Evolutionary conservation across 2,113 vertebrate genomes (phyloP), one percentile per base, ranked within the genome.

Genomic region (Melospiza georgiana): DNA sequence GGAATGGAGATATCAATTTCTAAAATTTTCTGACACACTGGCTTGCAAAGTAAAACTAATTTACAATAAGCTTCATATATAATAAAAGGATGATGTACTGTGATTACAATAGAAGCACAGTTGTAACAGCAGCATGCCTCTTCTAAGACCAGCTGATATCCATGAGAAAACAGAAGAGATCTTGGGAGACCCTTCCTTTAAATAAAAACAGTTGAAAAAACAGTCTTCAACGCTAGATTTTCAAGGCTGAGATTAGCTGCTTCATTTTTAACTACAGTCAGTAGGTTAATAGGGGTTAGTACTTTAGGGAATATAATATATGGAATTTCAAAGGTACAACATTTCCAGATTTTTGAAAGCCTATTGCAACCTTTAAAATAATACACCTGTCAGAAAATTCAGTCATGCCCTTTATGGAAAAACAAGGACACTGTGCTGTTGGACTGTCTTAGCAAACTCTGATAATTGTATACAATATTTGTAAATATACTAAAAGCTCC

Each of bases 401-500:
- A 12, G 15, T 78, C 21, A 35, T 57, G 14, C 1, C 9, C 27
- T 66, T 66, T 37, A 30, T 5, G 49, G 55, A n/a, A 74, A 48
- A 63, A 71, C 11, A 78, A 44, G 11, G 41, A 28, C 20, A 73
- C 5, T 10, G 15, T 66, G 13, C 3, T 62, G 13, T 30, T 43
- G 35, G 22, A 28, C 43, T 82, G 24, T n/a, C 33, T 39, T 44
- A 35, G 11, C 12, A 66, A 78, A 48, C 7, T 4, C 20, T 51
- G 19, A 33, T 18, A 84, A 46, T 4, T 0, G 0, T 15, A 51
- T 14, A 37, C 18, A 65, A 61, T 15, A 14, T 46, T 65, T 44
- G 24, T 51, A 65, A 77, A 59, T 5, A 24, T 28, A 52, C 11
- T 35, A 25, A 61, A 85, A 85, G 12, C 7, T 6, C 6, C 2